Conservation (phyloP, 2,113 vertebrate genomes). For the Trochalopteron elliotii region DNA sequence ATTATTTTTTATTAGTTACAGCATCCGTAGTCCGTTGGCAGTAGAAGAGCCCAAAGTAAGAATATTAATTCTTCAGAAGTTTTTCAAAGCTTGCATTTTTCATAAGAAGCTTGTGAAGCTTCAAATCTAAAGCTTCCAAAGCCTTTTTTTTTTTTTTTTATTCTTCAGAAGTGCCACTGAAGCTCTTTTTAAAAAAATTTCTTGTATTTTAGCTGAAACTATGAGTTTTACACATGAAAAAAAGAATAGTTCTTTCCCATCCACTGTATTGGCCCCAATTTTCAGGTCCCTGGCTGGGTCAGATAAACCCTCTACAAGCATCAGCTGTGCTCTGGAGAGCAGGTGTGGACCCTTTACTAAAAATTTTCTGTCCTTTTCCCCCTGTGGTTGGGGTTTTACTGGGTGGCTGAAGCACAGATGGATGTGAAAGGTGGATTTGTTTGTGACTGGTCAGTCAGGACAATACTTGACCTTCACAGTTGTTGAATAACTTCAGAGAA, state of each 20-base stretch:
- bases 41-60: conserved; percentile 62
- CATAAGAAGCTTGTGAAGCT: conserved; percentile 69
- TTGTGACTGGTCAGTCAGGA: neutral
- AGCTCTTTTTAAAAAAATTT: conserved; percentile 33
- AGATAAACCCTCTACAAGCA: neutral
- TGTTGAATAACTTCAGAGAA: conserved; percentile 27
- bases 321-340: neutral
- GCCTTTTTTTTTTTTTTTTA: conserved; percentile 20
- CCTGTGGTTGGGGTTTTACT: neutral
- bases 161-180: conserved; percentile 65
- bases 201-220: conserved; percentile 57
- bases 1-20: conserved; percentile 71
- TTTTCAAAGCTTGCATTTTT: conserved; percentile 73
- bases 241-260: neutral
- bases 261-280: neutral
- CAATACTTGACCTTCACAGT: conserved; percentile 32
- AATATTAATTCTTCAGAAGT: conserved; percentile 70
- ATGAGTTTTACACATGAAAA: conserved; percentile 1
- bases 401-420: neutral
- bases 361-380: neutral
- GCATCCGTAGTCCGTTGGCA: conserved; percentile 50
- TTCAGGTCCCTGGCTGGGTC: neutral
- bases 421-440: neutral
- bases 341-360: neutral
- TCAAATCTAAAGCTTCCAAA: conserved; percentile 67